A percentile compares a stretch with the other conserved stretches of the same genome.
These are phyloP conservation scores for Perccottus glenii DNA, from an alignment of 2,113 vertebrate species.

Conservation along the genomic window DNA sequence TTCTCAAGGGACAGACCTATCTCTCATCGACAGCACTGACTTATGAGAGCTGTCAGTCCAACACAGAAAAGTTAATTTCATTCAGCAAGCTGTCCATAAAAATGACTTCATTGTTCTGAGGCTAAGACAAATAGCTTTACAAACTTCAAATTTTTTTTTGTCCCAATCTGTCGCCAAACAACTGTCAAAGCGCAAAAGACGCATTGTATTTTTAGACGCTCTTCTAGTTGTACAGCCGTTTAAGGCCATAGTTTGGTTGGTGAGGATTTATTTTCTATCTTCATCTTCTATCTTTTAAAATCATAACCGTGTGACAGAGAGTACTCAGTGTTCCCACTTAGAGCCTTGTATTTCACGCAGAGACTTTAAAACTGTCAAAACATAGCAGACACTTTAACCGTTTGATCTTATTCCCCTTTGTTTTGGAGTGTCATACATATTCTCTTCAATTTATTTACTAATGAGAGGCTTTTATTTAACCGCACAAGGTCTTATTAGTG, in stretches of 20 bases:
- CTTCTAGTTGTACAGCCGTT: not conserved
- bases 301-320: not conserved
- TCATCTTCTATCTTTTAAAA: slow-evolving; percentile 7
- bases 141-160: slow-evolving; percentile 31
- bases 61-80: slow-evolving; percentile 44
- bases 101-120: slow-evolving; percentile 46
- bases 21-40: slow-evolving; percentile 48
- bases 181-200: slow-evolving; percentile 12
- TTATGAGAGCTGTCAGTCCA: slow-evolving; percentile 69
- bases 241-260: not conserved
- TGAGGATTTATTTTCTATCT: not conserved
- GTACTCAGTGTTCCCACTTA: not conserved
- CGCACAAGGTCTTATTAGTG: not conserved
- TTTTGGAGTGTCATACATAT: not conserved
- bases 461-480: not conserved
- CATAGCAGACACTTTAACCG: not conserved
- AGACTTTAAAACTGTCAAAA: not conserved
- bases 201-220: slow-evolving; percentile 26
- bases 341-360: not conserved
- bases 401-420: slow-evolving; percentile 1
- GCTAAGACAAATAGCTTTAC: slow-evolving; percentile 35
- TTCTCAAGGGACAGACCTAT: slow-evolving; percentile 22
- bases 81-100: slow-evolving; percentile 33
- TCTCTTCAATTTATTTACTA: not conserved
- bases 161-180: slow-evolving; percentile 21